Conservation (phyloP, 2,888 invertebrate species). For the Notocelia uddmanniana region DNA sequence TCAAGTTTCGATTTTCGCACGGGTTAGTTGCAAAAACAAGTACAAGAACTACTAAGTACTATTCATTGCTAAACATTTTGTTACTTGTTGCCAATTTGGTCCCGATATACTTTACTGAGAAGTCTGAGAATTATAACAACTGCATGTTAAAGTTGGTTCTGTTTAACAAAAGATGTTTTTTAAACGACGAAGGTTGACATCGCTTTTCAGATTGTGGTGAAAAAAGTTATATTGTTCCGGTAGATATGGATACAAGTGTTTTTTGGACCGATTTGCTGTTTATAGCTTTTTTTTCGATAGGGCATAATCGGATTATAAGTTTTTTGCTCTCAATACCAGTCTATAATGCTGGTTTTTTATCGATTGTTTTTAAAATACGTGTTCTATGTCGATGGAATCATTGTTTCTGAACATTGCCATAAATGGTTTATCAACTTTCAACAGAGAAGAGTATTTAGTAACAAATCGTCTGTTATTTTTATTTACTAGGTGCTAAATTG, state of each 20-base stretch:
- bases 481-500: no score
- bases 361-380: not conserved
- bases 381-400: not conserved
- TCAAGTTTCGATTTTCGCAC: no score
- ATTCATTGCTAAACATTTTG: not conserved
- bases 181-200: constrained; percentile 58
- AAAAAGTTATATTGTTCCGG: constrained; percentile 53
- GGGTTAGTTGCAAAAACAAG: no score
- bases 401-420: not conserved
- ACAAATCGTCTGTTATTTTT: no score
- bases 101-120: not conserved
- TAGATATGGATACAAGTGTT: constrained; percentile 59
- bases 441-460: no score
- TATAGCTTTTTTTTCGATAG: constrained; percentile 25
- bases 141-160: constrained; percentile 8
- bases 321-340: constrained; percentile 11
- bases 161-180: constrained; percentile 46
- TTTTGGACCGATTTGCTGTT: constrained; percentile 42
- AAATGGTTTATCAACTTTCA: no score
- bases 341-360: not conserved
- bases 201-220: constrained; percentile 66
- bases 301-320: constrained; percentile 30
- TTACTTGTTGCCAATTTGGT: not conserved
- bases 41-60: no score
- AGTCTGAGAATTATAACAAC: not conserved